These are phyloP conservation scores for Bellardia pandia DNA, from an alignment of 2,888 invertebrate species.

Conservation along the genomic window DNA sequence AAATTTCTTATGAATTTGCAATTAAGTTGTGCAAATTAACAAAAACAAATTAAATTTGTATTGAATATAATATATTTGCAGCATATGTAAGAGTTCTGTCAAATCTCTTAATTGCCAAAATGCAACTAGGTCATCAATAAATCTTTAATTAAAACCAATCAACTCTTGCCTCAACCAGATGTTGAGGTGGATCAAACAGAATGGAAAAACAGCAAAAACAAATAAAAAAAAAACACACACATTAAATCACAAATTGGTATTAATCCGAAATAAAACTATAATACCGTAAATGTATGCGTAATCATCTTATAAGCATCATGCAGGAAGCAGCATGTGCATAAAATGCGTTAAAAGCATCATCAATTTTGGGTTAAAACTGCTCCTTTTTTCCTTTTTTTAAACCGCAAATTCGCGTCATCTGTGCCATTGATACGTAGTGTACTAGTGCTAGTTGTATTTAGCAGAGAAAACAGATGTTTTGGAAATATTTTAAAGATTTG, in stretches of 20 bases:
- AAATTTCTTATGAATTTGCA: too few species aligned
- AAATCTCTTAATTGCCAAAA: constrained; percentile 38
- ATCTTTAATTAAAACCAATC: constrained; percentile 67
- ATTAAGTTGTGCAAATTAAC: too few species aligned
- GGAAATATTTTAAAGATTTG: constrained; percentile 29
- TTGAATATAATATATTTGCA: not conserved
- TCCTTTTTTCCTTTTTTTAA: constrained; percentile 23
- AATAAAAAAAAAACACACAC: not conserved
- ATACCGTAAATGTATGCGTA: constrained; percentile 23
- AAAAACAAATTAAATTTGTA: too few species aligned
- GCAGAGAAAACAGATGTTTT: constrained; percentile 55
- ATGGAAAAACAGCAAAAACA: not conserved
- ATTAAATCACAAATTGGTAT: constrained; percentile 66
- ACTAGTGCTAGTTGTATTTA: constrained; percentile 16
- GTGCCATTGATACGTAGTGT: constrained; percentile 31
- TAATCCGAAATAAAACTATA: constrained; percentile 45
- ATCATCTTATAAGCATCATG: constrained; percentile 45
- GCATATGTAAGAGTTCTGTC: constrained; percentile 11
- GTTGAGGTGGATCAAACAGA: constrained; percentile 47
- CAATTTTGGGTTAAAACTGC: constrained; percentile 41
- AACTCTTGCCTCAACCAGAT: constrained; percentile 58
- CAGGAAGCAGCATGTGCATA: constrained; percentile 66
- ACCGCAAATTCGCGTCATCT: constrained; percentile 66
- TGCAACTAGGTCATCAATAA: constrained; percentile 65
- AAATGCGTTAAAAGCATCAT: constrained; percentile 64